Evolutionary conservation across 30 jellyfish, hydroid and myxozoan genomes (phyloP).

Genomic region (Aurelia sp.): DNA sequence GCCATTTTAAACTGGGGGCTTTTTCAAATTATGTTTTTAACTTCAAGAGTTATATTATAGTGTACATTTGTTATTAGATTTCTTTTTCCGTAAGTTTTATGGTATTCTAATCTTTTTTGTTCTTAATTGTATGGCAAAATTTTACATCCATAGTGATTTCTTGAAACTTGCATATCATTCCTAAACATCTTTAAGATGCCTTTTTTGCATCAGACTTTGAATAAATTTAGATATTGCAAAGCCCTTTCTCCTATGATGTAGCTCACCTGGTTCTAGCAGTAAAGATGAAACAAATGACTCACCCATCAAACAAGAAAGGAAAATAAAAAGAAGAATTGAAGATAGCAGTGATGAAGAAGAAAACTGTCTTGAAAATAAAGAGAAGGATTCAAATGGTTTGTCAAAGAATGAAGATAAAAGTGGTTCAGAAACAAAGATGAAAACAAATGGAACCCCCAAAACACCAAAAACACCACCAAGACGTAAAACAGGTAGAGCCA

Average conservation of each 20-base stretch:
- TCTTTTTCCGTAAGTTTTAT: too few species aligned
- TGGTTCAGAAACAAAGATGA: not conserved
- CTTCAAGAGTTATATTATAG: too few species aligned
- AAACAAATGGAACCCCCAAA: not conserved
- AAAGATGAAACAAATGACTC: conserved; percentile 40
- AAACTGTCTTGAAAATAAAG: not conserved
- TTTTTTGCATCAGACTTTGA: too few species aligned
- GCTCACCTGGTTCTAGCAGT: not conserved
- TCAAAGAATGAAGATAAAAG: not conserved
- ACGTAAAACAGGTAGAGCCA: conserved; percentile 55
- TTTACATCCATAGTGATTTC: too few species aligned
- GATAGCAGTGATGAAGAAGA: conserved; percentile 86
- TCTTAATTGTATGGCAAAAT: too few species aligned
- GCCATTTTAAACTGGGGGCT: too few species aligned
- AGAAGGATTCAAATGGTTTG: not conserved
- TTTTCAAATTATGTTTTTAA: too few species aligned
- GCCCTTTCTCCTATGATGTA: not conserved
- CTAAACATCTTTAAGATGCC: too few species aligned
- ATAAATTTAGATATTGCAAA: too few species aligned
- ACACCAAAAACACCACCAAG: conserved; percentile 65
- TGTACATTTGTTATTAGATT: too few species aligned
- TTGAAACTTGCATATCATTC: too few species aligned
- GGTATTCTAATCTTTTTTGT: too few species aligned
- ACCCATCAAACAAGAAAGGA: conserved; percentile 55
- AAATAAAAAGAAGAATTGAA: conserved; percentile 66